These are phyloP conservation scores for Steinernema feltiae DNA, from an alignment of 1,140 invertebrate genomes.

Conservation along the genomic window DNA sequence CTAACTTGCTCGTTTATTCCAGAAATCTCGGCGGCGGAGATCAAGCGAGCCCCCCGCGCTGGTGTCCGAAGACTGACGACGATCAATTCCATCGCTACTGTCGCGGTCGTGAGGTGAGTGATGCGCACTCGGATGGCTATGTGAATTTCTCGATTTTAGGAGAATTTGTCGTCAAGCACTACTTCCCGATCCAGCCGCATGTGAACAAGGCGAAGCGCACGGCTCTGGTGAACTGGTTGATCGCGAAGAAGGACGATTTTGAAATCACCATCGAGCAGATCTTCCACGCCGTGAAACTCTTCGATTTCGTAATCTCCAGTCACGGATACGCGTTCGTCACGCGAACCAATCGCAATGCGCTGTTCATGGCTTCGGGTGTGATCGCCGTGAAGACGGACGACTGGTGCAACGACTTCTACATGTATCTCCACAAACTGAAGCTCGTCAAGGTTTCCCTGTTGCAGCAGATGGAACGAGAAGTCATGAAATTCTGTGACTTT, in stretches of 20 bases:
- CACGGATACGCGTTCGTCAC: neutral
- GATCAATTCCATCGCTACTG: neutral
- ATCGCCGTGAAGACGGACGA: neutral
- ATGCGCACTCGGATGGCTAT: neutral
- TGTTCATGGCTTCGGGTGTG: neutral
- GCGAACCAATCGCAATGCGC: neutral
- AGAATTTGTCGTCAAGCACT: neutral
- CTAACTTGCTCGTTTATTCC: too few species aligned
- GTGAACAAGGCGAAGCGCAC: neutral
- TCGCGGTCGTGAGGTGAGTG: neutral
- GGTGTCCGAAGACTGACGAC: too few species aligned
- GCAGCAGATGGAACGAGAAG: neutral
- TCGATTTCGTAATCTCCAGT: neutral
- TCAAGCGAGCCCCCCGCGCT: too few species aligned
- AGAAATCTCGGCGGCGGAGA: too few species aligned
- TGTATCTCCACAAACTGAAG: neutral
- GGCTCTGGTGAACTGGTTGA: neutral
- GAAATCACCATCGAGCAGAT: neutral
- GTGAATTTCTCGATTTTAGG: neutral
- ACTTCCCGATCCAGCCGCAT: neutral
- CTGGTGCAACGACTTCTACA: neutral
- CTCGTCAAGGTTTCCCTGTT: neutral
- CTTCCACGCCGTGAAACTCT: neutral
- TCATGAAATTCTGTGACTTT: neutral
- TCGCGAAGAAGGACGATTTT: neutral